Conservation (phyloP, 35 echinoderm and acorn worm genomes). For the Eucidaris tribuloides region DNA sequence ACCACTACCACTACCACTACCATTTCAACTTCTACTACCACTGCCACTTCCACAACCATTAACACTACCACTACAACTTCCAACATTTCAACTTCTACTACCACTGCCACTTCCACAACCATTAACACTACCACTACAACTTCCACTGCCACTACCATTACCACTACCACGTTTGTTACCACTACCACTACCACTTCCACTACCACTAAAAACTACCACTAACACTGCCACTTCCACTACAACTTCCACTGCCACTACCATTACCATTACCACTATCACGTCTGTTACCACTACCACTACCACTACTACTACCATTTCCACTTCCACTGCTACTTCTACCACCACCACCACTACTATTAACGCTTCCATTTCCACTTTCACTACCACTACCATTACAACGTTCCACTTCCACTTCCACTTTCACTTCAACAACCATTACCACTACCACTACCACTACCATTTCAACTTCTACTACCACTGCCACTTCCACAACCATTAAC, state of each 20-base stretch:
- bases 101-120: not conserved
- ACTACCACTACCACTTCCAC: not conserved
- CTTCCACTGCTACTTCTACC: too few relatives aligned
- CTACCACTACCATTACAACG: not conserved
- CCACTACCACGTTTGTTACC: not conserved
- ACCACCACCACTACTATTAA: not conserved
- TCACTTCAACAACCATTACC: not conserved
- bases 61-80: not conserved
- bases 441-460: not conserved
- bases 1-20: not conserved
- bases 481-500: not conserved
- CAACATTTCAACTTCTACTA: not conserved
- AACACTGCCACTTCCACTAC: too few relatives aligned
- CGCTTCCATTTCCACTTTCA: not conserved
- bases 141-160: not conserved
- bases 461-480: not conserved
- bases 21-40: not conserved
- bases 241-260: too few relatives aligned
- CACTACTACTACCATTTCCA: too few relatives aligned
- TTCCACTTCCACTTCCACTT: not conserved
- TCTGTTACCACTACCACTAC: too few relatives aligned
- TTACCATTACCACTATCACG: too few relatives aligned
- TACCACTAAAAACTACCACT: too few relatives aligned
- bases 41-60: not conserved
- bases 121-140: not conserved